A percentile compares a stretch with the other conserved stretches of the same genome.
phyloP scores from a whole-genome alignment of 1,140 invertebrate genomes.

The Drosophila lowei region DNA sequence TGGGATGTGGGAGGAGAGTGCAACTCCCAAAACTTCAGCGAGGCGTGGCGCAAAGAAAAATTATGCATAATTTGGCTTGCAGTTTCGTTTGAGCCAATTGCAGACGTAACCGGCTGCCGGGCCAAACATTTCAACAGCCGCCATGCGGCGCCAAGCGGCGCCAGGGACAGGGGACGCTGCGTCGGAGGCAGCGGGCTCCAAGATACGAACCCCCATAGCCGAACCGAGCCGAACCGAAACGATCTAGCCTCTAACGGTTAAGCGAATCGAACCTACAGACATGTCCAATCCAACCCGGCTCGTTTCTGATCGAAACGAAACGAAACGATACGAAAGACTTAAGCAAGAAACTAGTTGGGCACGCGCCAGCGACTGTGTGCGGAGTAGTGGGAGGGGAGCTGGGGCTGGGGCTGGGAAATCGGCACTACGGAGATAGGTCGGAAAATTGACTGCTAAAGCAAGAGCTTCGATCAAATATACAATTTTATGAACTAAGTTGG shows the following conservation, averaged over 20 bases:
- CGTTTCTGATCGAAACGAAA: slow-evolving; percentile 7
- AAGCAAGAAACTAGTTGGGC: slow-evolving; percentile 42
- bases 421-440: slow-evolving; percentile 30
- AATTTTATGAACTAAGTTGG: too few relatives aligned
- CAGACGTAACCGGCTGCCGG: slow-evolving; percentile 50
- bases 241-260: slow-evolving; percentile 35
- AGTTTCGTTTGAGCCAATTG: slow-evolving; percentile 53
- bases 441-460: background rate
- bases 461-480: too few relatives aligned
- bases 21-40: slow-evolving; percentile 20
- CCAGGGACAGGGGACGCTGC: background rate
- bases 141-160: background rate
- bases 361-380: slow-evolving; percentile 28
- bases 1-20: background rate
- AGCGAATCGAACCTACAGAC: slow-evolving; percentile 42
- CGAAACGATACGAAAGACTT: slow-evolving; percentile 41
- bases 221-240: slow-evolving; percentile 28
- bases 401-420: slow-evolving; percentile 23
- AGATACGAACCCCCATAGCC: slow-evolving; percentile 7
- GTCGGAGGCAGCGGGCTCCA: slow-evolving; percentile 21
- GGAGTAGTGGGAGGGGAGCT: background rate
- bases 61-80: slow-evolving; percentile 35
- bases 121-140: slow-evolving; percentile 44
- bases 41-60: slow-evolving; percentile 39
- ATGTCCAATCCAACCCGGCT: slow-evolving; percentile 8